Evolutionary conservation across 2,113 vertebrate genomes (phyloP), one percentile per base, ranked within the genome.

Genomic region (Pithys albifrons): DNA sequence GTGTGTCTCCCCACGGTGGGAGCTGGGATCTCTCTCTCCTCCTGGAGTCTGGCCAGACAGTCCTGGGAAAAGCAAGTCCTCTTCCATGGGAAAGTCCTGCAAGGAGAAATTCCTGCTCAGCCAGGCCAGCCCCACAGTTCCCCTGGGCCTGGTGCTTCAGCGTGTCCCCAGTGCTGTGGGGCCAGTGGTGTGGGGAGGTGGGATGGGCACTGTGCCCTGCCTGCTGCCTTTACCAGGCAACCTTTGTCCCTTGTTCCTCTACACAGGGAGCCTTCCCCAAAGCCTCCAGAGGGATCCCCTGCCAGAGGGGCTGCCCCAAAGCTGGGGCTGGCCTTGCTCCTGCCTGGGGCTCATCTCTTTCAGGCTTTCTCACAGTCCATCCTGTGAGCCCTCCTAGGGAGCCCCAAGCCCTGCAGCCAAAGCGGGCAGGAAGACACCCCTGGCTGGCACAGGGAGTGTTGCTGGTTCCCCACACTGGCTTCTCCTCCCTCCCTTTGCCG

Each of bases 11-110:
- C n/a, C 55, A 37, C 8, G 0, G 22, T 48, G 17, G 37, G 85
- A 93, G 77, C 88, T 46, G 91, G 61, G 91, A 92, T 59, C 18
- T 84, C 48, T 55, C 3, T 77, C 46, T 95, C 46, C 67, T 94
- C 25, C 80, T 97, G 96, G 96, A 96, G 33, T 76, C n/a, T 0
- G 3, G 94, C 96, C 95, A 97, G 93, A n/a, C 5, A 3, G 85
- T 51, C 58, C 93, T 97, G 95, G 94, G 96, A 97, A 97, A 96
- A 69, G 51, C 95, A 67, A 95, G 33, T 77, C 59, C 14, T 88
- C 90, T 88, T 96, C 59, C 95, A 86, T 97, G 96, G 95, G 96
- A 97, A 97, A 86, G 41, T 94, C 90, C 55, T 80, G 55, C 46
- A 12, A 76, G 67, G 46, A 93, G 90, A 71, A 96, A 88, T 94